Evolutionary conservation across 1,140 invertebrate genomes (phyloP).

Genomic region (Cephus cinctus): DNA sequence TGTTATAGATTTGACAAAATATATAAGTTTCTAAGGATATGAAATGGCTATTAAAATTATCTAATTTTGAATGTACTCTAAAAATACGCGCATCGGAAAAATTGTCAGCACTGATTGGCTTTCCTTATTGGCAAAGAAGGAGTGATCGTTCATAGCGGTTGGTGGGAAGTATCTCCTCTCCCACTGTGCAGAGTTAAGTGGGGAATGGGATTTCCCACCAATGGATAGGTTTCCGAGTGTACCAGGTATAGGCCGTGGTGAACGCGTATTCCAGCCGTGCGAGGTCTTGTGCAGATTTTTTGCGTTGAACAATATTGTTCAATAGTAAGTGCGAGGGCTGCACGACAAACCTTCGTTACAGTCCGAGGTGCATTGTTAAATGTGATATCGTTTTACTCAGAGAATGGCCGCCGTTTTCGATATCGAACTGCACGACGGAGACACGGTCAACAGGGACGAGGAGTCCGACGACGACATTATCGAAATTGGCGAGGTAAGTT

Average conservation of each 20-base stretch:
- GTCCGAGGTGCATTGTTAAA: neutral
- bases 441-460: conserved; percentile 63
- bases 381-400: conserved; percentile 17
- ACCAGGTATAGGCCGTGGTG: neutral
- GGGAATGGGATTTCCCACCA: too few relatives aligned
- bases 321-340: conserved; percentile 1
- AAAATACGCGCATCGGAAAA: too few relatives aligned
- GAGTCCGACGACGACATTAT: conserved; percentile 80
- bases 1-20: too few relatives aligned
- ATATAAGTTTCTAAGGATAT: too few relatives aligned
- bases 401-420: conserved; percentile 82
- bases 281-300: conserved; percentile 21
- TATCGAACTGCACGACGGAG: conserved; percentile 78
- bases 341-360: conserved; percentile 4
- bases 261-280: conserved; percentile 15
- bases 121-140: too few relatives aligned
- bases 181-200: too few relatives aligned
- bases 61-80: too few relatives aligned
- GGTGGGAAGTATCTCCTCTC: too few relatives aligned
- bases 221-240: too few relatives aligned
- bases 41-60: too few relatives aligned
- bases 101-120: too few relatives aligned
- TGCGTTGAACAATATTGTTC: conserved; percentile 22
- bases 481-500: conserved; percentile 76
- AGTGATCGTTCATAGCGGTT: too few relatives aligned